Base-by-base conservation (phyloP, 2,888 invertebrate species). In the Cepaea hortensis region DNA sequence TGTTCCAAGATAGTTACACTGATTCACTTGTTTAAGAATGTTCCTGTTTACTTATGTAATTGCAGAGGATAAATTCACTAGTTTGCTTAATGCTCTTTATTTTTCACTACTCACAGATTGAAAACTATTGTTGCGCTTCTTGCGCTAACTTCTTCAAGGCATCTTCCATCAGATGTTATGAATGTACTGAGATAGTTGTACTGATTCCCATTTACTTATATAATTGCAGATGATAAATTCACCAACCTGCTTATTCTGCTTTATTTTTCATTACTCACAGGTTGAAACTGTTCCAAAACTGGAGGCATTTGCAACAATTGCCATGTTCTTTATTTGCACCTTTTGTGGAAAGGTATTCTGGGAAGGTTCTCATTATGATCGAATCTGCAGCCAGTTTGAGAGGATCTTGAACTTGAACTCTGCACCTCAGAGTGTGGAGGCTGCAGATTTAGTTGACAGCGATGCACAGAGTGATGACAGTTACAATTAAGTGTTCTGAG, bases 321-420 rank as follows among this genome's bases (percentile, higher is more conserved):
- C 96, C 85, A 90, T 95, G 87, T 97, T 96, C 92, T 96, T 96
- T 90, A 94, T 97, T 65, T 97, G 97, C 94, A 96, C 96, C 90
- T 93, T 93, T 61, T 97, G 97, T 95, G 97, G 97, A 0, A 96
- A 96, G 93, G 95, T 97, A 83, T 97, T 96, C 94, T 97, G 97
- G 96, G 96, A 96, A 89, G 96, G 96, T 3, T 92, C 93, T 3
- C 95, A 95, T 92, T 94, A 95, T 88, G 90, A 89, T 13, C 86
- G 89, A 48, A 91, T 93, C 23, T 91, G 91, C 87, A 90, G 92
- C 55, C 93, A 93, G 89, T 93, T 93, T 86, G 90, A 91, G 6
- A 90, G 92, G 90, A 91, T 93, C 20, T 88, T 93, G 23, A 87
- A 81, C 0, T 13, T 87, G n/a, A 46, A 85, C 35, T 55, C 55